Percentiles rank a stretch among this genome's conserved stretches.
Conservation (phyloP, 2,113 vertebrate genomes). For the Halcyon senegalensis region DNA sequence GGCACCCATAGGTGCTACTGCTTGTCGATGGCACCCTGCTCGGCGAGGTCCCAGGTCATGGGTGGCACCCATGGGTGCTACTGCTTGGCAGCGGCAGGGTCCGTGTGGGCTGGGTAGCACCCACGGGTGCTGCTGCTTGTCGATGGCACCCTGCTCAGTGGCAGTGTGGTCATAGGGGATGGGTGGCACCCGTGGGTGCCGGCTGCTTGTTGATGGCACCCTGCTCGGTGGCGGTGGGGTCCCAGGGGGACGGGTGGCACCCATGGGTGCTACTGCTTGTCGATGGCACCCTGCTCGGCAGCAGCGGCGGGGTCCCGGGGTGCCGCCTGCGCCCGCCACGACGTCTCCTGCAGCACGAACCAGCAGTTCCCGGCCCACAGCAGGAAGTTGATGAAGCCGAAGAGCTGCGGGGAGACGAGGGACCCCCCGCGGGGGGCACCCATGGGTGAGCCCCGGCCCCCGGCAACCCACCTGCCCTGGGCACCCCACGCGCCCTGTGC, state of each 20-base stretch:
- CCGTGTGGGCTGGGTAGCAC: not conserved
- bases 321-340: conserved; percentile 80
- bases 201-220: not conserved
- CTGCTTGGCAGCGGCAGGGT: not conserved
- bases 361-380: conserved; percentile 95
- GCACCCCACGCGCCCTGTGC: rapidly evolving
- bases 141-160: too few species aligned
- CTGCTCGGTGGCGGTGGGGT: not conserved
- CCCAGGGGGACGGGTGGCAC: not conserved
- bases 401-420: conserved; percentile 79
- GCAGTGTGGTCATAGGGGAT: too few species aligned
- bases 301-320: conserved; percentile 58
- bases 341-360: conserved; percentile 96
- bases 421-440: not conserved
- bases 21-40: not conserved
- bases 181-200: too few species aligned
- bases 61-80: not conserved
- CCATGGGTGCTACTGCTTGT: conserved; percentile 67
- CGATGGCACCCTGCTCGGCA: conserved; percentile 76
- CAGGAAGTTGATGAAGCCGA: conserved; percentile 93
- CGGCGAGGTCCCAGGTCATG: not conserved
- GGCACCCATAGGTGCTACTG: too few species aligned
- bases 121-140: too few species aligned
- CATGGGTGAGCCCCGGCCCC: not conserved
- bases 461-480: rapidly evolving